These are phyloP conservation scores for Hemaris fuciformis DNA, from an alignment of 2,888 invertebrate species.

Conservation along the genomic window DNA sequence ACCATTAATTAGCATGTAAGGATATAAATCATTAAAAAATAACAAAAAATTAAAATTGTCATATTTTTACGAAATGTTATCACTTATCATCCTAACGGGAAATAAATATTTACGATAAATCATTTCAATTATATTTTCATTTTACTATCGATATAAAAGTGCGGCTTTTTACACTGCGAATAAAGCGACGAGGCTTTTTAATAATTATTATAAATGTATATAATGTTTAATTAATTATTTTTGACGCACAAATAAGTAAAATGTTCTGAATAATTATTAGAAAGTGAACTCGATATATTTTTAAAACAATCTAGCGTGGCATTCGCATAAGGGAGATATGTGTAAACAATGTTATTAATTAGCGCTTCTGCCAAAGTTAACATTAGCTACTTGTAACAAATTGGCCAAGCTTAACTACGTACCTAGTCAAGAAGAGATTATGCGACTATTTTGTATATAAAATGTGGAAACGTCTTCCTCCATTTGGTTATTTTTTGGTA, in stretches of 20 bases:
- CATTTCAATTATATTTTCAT: conserved; percentile 25
- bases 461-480: conserved; percentile 54
- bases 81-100: conserved; percentile 1
- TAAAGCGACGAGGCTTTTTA: conserved; percentile 53
- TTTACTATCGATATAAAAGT: conserved; percentile 48
- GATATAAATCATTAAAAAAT: conserved; percentile 43
- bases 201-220: conserved; percentile 47
- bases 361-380: conserved; percentile 42
- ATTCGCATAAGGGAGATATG: neutral
- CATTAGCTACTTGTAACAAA: conserved; percentile 38
- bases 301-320: neutral
- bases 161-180: conserved; percentile 61
- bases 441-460: conserved; percentile 75
- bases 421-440: conserved; percentile 74
- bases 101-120: conserved; percentile 31
- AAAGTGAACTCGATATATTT: neutral
- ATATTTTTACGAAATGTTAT: conserved; percentile 22
- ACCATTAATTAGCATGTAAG: conserved; percentile 67
- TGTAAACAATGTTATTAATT: neutral
- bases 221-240: conserved; percentile 48
- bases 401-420: conserved; percentile 65
- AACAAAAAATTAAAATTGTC: conserved; percentile 39
- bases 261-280: conserved; percentile 17
- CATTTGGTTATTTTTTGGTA: conserved; percentile 49
- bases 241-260: conserved; percentile 23